These are phyloP conservation scores for Pandemis cinnamomeana DNA, from an alignment of 2,888 invertebrate species.

Conservation along the genomic window DNA sequence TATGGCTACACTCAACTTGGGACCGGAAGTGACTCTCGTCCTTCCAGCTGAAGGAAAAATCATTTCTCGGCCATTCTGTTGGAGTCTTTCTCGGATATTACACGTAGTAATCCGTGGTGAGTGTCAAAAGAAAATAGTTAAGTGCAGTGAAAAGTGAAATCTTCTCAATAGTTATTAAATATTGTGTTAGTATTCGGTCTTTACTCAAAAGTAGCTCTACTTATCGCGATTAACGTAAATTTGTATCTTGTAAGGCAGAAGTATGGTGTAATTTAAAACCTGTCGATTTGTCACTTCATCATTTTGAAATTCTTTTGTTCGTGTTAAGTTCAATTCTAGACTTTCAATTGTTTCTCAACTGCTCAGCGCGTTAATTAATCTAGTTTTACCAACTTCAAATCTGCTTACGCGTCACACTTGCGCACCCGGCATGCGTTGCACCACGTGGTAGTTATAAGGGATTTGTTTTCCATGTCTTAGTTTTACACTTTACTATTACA, in stretches of 20 bases:
- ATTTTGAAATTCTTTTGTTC: slow-evolving; percentile 34
- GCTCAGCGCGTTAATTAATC: slow-evolving; percentile 38
- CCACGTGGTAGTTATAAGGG: slow-evolving; percentile 76
- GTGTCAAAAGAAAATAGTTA: slow-evolving; percentile 72
- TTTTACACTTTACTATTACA: slow-evolving; percentile 8
- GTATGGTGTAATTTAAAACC: slow-evolving; percentile 46
- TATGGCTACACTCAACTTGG: slow-evolving; percentile 54
- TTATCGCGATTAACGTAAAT: neutral
- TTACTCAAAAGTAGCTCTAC: slow-evolving; percentile 26
- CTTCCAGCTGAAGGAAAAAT: slow-evolving; percentile 76
- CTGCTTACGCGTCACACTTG: slow-evolving; percentile 82
- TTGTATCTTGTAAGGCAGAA: slow-evolving; percentile 3
- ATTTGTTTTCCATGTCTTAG: slow-evolving; percentile 56
- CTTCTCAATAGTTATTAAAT: slow-evolving; percentile 48
- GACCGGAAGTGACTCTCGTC: slow-evolving; percentile 74
- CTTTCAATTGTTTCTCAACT: slow-evolving; percentile 46
- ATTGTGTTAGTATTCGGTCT: slow-evolving; percentile 51
- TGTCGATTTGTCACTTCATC: slow-evolving; percentile 44
- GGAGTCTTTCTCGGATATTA: slow-evolving; percentile 87
- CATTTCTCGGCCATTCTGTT: slow-evolving; percentile 88
- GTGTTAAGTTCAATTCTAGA: slow-evolving; percentile 24
- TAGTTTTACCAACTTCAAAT: slow-evolving; percentile 56
- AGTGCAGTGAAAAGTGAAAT: slow-evolving; percentile 76
- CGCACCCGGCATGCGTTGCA: slow-evolving; percentile 70
- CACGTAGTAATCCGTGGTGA: slow-evolving; percentile 85